Conservation (phyloP, 2,113 vertebrate genomes). For the Silurus asotus region DNA sequence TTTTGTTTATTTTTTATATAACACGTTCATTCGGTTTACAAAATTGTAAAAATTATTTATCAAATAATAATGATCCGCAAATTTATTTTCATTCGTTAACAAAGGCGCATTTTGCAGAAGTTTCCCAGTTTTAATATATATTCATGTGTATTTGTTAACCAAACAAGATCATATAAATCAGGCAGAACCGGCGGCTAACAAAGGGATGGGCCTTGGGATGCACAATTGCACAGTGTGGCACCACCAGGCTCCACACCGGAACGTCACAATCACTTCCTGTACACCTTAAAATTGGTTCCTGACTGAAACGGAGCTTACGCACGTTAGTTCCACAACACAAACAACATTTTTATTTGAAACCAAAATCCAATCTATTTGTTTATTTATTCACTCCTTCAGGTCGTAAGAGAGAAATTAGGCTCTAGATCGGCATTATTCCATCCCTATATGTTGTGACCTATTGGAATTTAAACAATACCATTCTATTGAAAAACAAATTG, state of each 20-base stretch:
- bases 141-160: background rate
- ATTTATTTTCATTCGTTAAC: background rate
- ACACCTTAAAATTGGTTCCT: background rate
- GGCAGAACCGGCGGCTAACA: background rate
- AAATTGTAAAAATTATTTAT: background rate
- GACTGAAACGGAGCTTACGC: background rate
- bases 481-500: no score
- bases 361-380: no score
- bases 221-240: background rate
- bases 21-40: background rate
- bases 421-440: no score
- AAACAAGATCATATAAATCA: background rate
- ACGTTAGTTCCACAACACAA: conserved; percentile 16
- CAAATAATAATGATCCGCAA: no score
- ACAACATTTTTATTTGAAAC: no score
- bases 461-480: no score
- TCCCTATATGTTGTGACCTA: no score
- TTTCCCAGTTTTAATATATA: background rate
- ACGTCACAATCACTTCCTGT: background rate
- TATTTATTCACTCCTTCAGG: no score
- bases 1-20: background rate
- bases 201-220: background rate
- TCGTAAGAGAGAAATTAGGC: no score
- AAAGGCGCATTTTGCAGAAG: background rate
- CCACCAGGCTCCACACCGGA: background rate